These are phyloP conservation scores for Megalopta genalis DNA, from an alignment of 1,140 invertebrate species.

Conservation along the genomic window DNA sequence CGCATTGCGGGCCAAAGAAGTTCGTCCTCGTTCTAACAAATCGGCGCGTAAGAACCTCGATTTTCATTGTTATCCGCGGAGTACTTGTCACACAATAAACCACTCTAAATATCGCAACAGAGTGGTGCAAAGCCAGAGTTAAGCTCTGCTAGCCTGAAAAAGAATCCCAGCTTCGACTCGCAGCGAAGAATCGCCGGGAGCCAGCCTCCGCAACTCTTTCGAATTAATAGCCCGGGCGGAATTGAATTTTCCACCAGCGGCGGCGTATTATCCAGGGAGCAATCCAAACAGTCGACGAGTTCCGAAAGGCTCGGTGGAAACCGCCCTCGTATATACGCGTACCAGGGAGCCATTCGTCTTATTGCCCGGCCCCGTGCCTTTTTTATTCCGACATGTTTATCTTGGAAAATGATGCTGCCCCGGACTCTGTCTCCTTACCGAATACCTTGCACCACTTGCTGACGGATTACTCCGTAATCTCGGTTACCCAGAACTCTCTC, in stretches of 20 bases:
- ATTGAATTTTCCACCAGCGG: slow-evolving; percentile 38
- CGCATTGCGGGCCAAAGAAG: too few species aligned
- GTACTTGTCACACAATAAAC: too few species aligned
- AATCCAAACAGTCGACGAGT: slow-evolving; percentile 40
- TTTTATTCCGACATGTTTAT: slow-evolving; percentile 61
- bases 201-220: not conserved
- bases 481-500: too few species aligned
- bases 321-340: not conserved
- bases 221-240: slow-evolving; percentile 42
- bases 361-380: slow-evolving; percentile 36
- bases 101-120: too few species aligned
- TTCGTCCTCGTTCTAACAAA: too few species aligned
- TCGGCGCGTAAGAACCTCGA: too few species aligned
- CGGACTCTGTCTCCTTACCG: not conserved
- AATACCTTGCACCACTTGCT: not conserved
- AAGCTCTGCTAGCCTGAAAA: too few species aligned
- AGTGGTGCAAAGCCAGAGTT: too few species aligned
- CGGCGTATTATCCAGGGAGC: slow-evolving; percentile 42
- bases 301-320: slow-evolving; percentile 5
- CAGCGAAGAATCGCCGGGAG: too few species aligned
- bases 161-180: too few species aligned
- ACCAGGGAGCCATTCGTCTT: slow-evolving; percentile 49
- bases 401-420: slow-evolving; percentile 64
- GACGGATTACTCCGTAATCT: slow-evolving; percentile 53
- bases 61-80: too few species aligned